These are phyloP conservation scores for Drosophila truncata DNA, from an alignment of 1,140 invertebrate genomes.

Conservation along the genomic window DNA sequence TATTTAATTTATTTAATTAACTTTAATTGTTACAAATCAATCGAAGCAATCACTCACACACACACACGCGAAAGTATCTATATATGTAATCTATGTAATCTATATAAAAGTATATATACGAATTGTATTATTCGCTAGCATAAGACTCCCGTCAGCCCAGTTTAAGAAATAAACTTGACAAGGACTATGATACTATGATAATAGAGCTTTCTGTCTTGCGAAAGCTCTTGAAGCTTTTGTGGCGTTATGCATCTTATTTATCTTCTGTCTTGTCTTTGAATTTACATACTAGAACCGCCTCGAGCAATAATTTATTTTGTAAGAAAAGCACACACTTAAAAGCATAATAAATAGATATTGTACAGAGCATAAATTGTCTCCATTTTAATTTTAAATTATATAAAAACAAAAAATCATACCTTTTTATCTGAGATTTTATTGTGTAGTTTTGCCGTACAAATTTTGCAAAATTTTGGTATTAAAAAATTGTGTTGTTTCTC, in stretches of 20 bases:
- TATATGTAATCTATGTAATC: slow-evolving; percentile 47
- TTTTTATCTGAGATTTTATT: neutral
- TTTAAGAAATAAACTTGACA: slow-evolving; percentile 33
- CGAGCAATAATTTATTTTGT: slow-evolving; percentile 39
- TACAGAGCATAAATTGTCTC: slow-evolving; percentile 54
- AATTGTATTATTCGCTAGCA: slow-evolving; percentile 71
- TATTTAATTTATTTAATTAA: slow-evolving; percentile 81
- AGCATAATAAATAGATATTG: slow-evolving; percentile 76
- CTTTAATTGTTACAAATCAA: slow-evolving; percentile 72
- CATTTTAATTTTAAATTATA: neutral
- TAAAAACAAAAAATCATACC: neutral
- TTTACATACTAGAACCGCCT: slow-evolving; percentile 44
- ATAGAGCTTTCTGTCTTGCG: too few relatives aligned
- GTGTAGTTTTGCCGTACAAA: neutral
- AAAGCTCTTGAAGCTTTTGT: too few relatives aligned
- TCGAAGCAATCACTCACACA: slow-evolving; percentile 26
- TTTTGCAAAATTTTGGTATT: neutral
- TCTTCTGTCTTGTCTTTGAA: neutral
- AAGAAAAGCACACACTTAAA: slow-evolving; percentile 25
- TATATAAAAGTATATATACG: slow-evolving; percentile 35
- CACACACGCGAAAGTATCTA: slow-evolving; percentile 54
- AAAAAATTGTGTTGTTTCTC: neutral
- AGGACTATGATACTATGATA: too few relatives aligned
- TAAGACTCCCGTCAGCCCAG: slow-evolving; percentile 43
- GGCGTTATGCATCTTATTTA: neutral